Percentiles rank a stretch among this genome's conserved stretches.
These are phyloP conservation scores for Microplitis manilae DNA, from an alignment of 2,888 invertebrate genomes.

Conservation along the genomic window DNA sequence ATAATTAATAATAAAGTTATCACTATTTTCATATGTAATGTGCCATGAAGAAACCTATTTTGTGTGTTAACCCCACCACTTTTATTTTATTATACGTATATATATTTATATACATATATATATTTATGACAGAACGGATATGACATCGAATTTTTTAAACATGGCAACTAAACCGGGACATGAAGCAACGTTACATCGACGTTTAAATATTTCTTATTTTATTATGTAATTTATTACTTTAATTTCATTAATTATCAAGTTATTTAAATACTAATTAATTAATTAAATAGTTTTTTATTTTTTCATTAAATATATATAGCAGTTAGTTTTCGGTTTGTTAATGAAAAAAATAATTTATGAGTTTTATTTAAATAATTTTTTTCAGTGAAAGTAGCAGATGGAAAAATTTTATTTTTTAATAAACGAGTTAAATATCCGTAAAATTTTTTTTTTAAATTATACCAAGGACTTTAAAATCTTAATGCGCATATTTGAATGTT, in stretches of 20 bases:
- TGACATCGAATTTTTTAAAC: conserved; percentile 65
- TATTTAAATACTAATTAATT: background rate
- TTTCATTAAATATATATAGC: background rate
- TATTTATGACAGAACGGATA: conserved; percentile 58
- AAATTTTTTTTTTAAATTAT: too few species aligned
- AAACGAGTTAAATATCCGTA: too few species aligned
- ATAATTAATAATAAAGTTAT: conserved; percentile 50
- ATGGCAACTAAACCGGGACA: conserved; percentile 57
- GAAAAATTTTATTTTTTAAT: too few species aligned
- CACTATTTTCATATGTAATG: conserved; percentile 60
- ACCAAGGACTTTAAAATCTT: too few species aligned
- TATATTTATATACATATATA: conserved; percentile 13
- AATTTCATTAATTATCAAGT: background rate
- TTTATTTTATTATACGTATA: conserved; percentile 8
- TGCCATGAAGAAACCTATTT: conserved; percentile 68
- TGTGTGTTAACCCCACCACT: conserved; percentile 66
- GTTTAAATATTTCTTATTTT: conserved; percentile 47
- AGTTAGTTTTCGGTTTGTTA: too few species aligned
- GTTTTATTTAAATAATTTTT: too few species aligned
- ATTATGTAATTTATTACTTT: background rate
- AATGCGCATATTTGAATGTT: too few species aligned
- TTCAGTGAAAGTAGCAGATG: too few species aligned
- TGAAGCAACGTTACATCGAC: conserved; percentile 20
- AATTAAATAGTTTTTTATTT: background rate
- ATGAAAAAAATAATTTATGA: too few species aligned